Evolutionary conservation across 2,797 vertebrate genomes (phyloP).

Genomic region (Neosalanx taihuensis): DNA sequence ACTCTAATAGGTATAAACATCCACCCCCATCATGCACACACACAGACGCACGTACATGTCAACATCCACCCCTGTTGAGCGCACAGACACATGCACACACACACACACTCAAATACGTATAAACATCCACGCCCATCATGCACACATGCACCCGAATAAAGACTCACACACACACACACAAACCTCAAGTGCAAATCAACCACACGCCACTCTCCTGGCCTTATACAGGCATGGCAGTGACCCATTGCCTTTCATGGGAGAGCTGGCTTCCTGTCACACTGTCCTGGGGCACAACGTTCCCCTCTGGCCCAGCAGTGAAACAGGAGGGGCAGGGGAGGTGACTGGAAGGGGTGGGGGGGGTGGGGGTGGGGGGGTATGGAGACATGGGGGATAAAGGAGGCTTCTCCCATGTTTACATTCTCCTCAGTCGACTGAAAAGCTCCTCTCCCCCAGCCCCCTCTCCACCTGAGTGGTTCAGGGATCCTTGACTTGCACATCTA

Average conservation of each 20-base stretch:
- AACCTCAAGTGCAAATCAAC: conserved; percentile 22
- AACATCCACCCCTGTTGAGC: no score
- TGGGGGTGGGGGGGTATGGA: conserved; percentile 21
- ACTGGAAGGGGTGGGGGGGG: not conserved
- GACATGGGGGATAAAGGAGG: conserved; percentile 55
- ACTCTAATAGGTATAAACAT: conserved; percentile 18
- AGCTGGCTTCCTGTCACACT: conserved; percentile 64
- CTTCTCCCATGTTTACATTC: conserved; percentile 61
- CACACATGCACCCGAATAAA: conserved; percentile 7
- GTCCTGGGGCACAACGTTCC: conserved; percentile 50
- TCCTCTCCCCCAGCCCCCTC: conserved; percentile 34
- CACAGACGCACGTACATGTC: conserved; percentile 26
- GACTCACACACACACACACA: conserved; percentile 18
- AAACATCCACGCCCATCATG: conserved; percentile 10
- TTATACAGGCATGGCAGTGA: conserved; percentile 77
- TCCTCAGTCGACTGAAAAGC: conserved; percentile 50
- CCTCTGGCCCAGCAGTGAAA: not conserved
- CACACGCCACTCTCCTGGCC: conserved; percentile 59
- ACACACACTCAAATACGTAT: conserved; percentile 25
- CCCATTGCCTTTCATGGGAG: conserved; percentile 76
- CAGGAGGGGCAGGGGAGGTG: conserved; percentile 6
- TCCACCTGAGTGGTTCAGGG: conserved; percentile 55
- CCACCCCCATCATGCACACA: conserved; percentile 11
- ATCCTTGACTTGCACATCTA: conserved; percentile 2
- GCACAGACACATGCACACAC: conserved; percentile 29